Percentiles rank a stretch among this genome's conserved stretches.
phyloP scores from a whole-genome alignment of 2,888 invertebrate genomes.

The Oxystoma pomonae region DNA sequence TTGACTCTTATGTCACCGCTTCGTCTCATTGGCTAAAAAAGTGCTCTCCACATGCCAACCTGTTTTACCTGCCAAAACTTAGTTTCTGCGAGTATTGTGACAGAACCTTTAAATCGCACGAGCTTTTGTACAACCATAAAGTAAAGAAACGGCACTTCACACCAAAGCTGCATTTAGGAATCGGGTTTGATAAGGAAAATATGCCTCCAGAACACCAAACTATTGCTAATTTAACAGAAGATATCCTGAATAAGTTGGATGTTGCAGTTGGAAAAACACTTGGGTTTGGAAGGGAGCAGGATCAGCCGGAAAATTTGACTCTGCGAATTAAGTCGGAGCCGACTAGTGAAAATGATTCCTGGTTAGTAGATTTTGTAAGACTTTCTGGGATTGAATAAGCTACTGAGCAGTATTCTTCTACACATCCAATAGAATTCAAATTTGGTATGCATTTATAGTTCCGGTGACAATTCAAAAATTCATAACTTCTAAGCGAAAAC shows the following conservation, averaged over 20 bases:
- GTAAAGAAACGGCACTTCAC: conserved; percentile 51
- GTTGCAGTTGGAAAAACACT: conserved; percentile 23
- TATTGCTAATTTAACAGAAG: conserved; percentile 43
- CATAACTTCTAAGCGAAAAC: too few species aligned
- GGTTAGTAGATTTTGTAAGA: too few species aligned
- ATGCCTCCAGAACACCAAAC: conserved; percentile 12
- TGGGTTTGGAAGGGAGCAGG: background rate
- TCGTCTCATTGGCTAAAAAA: conserved; percentile 54
- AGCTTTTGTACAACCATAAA: conserved; percentile 55
- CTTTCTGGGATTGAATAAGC: too few species aligned
- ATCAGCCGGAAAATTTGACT: conserved; percentile 1
- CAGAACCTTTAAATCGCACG: conserved; percentile 50
- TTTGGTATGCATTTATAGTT: too few species aligned
- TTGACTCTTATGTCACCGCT: conserved; percentile 52
- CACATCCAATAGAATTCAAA: too few species aligned
- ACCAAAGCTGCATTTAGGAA: conserved; percentile 40
- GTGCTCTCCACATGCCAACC: conserved; percentile 47
- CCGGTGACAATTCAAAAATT: too few species aligned
- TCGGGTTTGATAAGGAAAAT: conserved; percentile 21
- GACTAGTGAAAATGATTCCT: conserved; percentile 17
- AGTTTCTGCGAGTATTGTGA: conserved; percentile 50
- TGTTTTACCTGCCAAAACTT: conserved; percentile 48
- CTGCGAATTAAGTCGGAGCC: conserved; percentile 28
- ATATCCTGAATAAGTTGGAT: conserved; percentile 42
- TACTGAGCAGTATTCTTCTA: too few species aligned